Conservation (phyloP, 1,140 invertebrate genomes). For the Pogonomyrmex barbatus region DNA sequence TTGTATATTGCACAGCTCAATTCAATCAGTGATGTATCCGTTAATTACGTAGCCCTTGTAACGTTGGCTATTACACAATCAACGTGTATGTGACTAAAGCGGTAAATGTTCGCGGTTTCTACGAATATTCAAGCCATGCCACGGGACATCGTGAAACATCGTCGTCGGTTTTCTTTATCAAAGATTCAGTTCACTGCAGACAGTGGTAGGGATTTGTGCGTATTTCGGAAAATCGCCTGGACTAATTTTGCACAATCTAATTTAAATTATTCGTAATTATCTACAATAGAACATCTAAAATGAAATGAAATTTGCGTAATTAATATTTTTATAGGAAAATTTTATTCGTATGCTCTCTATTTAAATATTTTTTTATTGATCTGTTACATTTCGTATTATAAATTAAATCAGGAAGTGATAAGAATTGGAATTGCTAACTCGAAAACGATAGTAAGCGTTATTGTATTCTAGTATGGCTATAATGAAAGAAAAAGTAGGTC, state of each 20-base stretch:
- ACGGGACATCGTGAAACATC: constrained; percentile 44
- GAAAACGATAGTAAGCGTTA: not conserved
- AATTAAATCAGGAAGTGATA: not conserved
- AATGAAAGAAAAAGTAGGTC: constrained; percentile 19
- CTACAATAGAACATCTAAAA: not conserved
- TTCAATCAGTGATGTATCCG: constrained; percentile 38
- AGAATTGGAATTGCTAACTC: not conserved
- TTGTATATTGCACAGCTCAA: constrained; percentile 5
- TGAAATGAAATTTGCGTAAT: not conserved
- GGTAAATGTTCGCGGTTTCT: constrained; percentile 55
- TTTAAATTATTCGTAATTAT: not conserved
- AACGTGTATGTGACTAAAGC: constrained; percentile 44
- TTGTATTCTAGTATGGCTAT: not conserved
- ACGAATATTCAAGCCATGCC: constrained; percentile 25
- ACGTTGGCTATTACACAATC: constrained; percentile 27
- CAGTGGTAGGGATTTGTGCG: constrained; percentile 3
- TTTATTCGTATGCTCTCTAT: not conserved
- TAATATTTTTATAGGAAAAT: not conserved
- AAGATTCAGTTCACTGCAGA: constrained; percentile 47
- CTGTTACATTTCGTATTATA: not conserved
- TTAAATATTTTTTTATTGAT: not conserved
- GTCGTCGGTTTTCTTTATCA: constrained; percentile 56
- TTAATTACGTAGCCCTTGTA: constrained; percentile 44
- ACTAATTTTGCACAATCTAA: constrained; percentile 17
- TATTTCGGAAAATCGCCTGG: constrained; percentile 3